phyloP scores from a whole-genome alignment of 2,113 vertebrate genomes.

The Penelope pileata region DNA sequence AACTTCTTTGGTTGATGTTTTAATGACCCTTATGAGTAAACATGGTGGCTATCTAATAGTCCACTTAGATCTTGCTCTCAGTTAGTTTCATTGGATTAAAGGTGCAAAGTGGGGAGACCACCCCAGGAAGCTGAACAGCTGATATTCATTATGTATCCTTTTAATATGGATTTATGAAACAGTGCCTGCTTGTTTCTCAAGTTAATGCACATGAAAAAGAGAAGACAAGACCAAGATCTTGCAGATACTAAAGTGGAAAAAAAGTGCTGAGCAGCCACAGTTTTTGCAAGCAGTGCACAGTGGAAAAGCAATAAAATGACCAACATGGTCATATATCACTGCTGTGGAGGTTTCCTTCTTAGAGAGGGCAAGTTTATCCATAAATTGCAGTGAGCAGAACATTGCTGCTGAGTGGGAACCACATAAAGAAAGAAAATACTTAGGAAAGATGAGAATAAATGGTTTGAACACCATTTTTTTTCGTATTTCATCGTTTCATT shows the following conservation, averaged over 20 bases:
- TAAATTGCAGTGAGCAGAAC: not conserved
- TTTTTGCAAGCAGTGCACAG: slow-evolving; percentile 1
- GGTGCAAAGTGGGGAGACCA: not conserved
- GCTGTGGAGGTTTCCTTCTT: not conserved
- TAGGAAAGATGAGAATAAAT: not conserved
- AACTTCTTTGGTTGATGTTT: not conserved
- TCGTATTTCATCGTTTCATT: not conserved
- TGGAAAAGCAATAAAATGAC: not conserved
- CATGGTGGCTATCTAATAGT: not conserved
- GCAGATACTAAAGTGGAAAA: not conserved
- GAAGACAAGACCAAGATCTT: not conserved
- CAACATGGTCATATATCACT: not conserved
- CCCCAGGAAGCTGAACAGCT: not conserved
- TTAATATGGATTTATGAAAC: not conserved
- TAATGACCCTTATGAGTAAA: not conserved
- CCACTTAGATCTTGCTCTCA: not conserved
- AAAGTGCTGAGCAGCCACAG: not conserved
- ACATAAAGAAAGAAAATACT: not conserved
- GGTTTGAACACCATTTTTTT: not conserved
- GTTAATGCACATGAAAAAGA: not conserved
- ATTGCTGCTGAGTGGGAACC: not conserved
- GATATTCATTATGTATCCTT: not conserved
- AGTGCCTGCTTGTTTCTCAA: not conserved
- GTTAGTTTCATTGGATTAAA: not conserved
- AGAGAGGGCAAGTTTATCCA: not conserved